Conservation (phyloP, 2,888 invertebrate genomes). For the Asteroscopus sphinx region DNA sequence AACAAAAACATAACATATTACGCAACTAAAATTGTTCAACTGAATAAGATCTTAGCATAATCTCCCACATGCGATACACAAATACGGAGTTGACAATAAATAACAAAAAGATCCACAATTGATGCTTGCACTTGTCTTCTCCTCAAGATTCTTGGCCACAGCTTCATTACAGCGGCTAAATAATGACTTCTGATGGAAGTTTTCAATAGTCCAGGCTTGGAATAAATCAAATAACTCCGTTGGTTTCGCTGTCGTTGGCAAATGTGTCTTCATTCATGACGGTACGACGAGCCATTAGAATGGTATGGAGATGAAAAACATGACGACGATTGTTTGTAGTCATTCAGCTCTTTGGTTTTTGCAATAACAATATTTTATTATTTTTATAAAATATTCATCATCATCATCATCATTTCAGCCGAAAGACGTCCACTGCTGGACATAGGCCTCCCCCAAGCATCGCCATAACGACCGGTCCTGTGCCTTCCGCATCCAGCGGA, state of each 20-base stretch:
- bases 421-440: no score
- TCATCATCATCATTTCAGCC: no score
- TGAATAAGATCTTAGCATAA: constrained; percentile 35
- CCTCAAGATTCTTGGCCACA: constrained; percentile 57
- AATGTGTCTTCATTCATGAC: constrained; percentile 89
- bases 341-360: neutral
- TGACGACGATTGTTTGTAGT: constrained; percentile 23
- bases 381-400: no score
- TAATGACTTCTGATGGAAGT: constrained; percentile 77
- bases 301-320: constrained; percentile 69
- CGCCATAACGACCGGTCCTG: no score
- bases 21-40: constrained; percentile 42
- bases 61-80: constrained; percentile 43
- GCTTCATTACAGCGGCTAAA: constrained; percentile 76
- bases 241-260: constrained; percentile 85
- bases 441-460: no score
- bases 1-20: constrained; percentile 21
- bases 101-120: constrained; percentile 58
- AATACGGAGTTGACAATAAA: constrained; percentile 57
- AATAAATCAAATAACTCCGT: constrained; percentile 86
- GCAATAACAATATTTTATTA: neutral
- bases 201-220: constrained; percentile 80
- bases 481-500: no score
- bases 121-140: constrained; percentile 60
- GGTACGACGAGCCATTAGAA: constrained; percentile 66